Percentiles rank a stretch among this genome's conserved stretches.
Evolutionary conservation across 2,113 vertebrate species (phyloP).

Genomic region (Thymallus thymallus): DNA sequence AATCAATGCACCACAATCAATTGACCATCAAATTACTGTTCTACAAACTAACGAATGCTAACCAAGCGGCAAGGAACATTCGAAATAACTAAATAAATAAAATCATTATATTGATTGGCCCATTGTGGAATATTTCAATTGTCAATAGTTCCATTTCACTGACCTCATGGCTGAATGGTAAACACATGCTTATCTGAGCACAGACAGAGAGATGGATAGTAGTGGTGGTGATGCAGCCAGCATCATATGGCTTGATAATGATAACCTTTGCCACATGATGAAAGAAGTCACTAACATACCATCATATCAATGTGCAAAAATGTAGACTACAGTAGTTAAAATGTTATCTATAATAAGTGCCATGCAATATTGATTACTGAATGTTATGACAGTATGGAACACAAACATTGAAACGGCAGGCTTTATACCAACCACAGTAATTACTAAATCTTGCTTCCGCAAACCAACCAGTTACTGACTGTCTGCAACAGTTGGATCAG

Average conservation of each 20-base stretch:
- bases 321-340: no score
- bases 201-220: neutral
- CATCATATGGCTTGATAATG: neutral
- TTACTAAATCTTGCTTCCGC: no score
- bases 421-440: no score
- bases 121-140: neutral
- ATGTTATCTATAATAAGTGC: no score
- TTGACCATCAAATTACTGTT: neutral
- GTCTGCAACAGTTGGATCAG: no score
- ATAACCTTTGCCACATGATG: no score
- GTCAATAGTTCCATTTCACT: neutral
- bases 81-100: neutral
- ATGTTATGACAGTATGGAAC: no score
- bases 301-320: no score
- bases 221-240: neutral
- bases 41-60: neutral
- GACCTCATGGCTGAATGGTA: neutral
- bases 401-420: no score
- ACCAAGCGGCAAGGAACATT: neutral
- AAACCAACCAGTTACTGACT: no score
- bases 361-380: no score
- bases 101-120: neutral
- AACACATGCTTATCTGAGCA: neutral
- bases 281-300: no score
- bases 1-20: neutral